Evolutionary conservation across 2,888 invertebrate genomes (phyloP).

Genomic region (Sussaba pulchella): DNA sequence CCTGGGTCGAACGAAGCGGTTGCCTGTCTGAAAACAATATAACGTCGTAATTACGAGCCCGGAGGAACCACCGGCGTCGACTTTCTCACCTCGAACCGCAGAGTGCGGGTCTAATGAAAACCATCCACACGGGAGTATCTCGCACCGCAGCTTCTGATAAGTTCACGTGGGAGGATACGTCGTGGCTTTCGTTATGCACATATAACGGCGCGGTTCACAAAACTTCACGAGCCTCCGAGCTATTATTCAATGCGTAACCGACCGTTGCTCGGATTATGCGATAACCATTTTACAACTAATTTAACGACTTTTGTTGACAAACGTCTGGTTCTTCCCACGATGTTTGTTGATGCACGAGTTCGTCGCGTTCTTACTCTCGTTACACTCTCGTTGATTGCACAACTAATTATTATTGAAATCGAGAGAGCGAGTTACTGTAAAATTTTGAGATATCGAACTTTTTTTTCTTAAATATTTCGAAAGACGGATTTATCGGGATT

Average conservation of each 20-base stretch:
- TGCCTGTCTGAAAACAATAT: constrained; percentile 56
- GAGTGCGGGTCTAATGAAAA: constrained; percentile 56
- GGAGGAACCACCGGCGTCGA: constrained; percentile 52
- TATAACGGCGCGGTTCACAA: constrained; percentile 5
- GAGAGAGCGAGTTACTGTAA: too few species aligned
- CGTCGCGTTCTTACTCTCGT: not conserved
- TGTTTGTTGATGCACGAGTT: constrained; percentile 6
- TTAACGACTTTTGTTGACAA: constrained; percentile 45
- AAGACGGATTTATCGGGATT: too few species aligned
- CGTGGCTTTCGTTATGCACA: constrained; percentile 6
- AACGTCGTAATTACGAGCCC: constrained; percentile 52
- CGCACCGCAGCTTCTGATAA: constrained; percentile 22
- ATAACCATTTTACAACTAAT: constrained; percentile 45
- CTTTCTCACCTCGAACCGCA: constrained; percentile 62
- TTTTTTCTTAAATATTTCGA: too few species aligned
- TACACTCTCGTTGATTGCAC: not conserved
- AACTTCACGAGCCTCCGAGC: constrained; percentile 47
- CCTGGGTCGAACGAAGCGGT: constrained; percentile 14
- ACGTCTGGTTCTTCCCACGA: constrained; percentile 35
- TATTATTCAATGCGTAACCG: constrained; percentile 50
- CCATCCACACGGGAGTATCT: constrained; percentile 41
- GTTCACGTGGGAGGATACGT: constrained; percentile 27
- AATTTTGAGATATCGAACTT: too few species aligned
- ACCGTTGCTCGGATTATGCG: constrained; percentile 17
- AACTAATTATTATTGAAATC: too few species aligned